Evolutionary conservation across 2,797 vertebrate genomes (phyloP), one percentile per base, ranked within the genome.

Genomic region (Tokudaia muenninki): DNA sequence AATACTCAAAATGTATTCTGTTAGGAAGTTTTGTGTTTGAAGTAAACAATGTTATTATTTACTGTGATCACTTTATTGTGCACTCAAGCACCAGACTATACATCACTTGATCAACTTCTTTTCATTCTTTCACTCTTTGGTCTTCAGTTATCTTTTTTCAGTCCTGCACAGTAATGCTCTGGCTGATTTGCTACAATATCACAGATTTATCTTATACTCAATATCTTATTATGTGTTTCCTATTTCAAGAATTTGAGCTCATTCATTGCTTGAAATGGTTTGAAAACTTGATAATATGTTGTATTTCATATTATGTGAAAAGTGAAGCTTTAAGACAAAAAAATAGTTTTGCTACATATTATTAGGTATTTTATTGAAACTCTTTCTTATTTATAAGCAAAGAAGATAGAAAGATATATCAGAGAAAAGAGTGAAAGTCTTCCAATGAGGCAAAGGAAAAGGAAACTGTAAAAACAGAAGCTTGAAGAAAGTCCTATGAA

Each of bases 251-350:
- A 2, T 80, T 65, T 90, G 67, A 41, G 41, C 65, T 78, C 41
- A 24, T 87, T 94, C 47, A 50, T 88, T 88, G 21, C 21, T 44
- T 84, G 14, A 34, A 50, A 96, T 87, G 24, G 59, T 67, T 93
- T 90, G 44, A 87, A 86, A 90, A 83, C 31, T 77, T 16, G 17
- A 22, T 41, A 52, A 1, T 61, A 1, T 41, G 14, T 29, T 87
- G 31, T 37, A 14, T 22, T 80, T 44, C n/a, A 44, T 86, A 41
- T 89, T 90, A 63, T 41, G 41, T 41, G 77, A 79, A 91, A 55
- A 93, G 12, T 44, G 26, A 94, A 34, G 10, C 13, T 55, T 37
- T 44, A 82, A 37, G 22, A 14, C 63, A 37, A 92, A 93, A 92
- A 93, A 93, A 37, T 80, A 29, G 19, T 61, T 17, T 2, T 3